phyloP scores from a whole-genome alignment of 2,888 invertebrate genomes.

The Pyrrhosoma nymphula region DNA sequence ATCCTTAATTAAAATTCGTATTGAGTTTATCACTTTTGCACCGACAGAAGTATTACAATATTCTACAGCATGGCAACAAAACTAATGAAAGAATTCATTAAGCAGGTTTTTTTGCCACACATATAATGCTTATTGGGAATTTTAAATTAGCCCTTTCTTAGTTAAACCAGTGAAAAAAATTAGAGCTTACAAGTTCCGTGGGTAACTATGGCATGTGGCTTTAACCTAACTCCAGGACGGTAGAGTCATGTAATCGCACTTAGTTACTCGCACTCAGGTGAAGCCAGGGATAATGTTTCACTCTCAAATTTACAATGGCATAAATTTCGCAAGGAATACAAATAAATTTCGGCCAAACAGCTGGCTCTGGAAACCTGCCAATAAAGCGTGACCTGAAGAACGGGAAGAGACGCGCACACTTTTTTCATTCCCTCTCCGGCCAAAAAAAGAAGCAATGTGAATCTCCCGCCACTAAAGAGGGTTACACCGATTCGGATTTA shows the following conservation, averaged over 20 bases:
- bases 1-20: too few species aligned
- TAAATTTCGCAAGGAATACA: not conserved
- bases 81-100: too few species aligned
- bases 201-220: not conserved
- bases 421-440: not conserved
- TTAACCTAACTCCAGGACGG: not conserved
- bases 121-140: too few species aligned
- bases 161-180: too few species aligned
- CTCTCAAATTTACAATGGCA: not conserved
- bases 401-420: not conserved
- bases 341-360: not conserved
- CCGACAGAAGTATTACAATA: too few species aligned
- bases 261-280: not conserved
- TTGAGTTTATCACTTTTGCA: too few species aligned
- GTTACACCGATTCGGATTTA: not conserved
- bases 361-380: not conserved
- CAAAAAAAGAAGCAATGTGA: not conserved
- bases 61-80: not conserved
- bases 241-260: not conserved
- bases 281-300: not conserved
- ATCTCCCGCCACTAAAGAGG: not conserved
- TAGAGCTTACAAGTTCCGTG: too few species aligned
- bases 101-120: too few species aligned
- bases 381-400: slow-evolving; percentile 28
- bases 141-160: too few species aligned